Percentiles rank a stretch among this genome's conserved stretches.
These are phyloP conservation scores for Gila robusta DNA, from an alignment of 2,797 vertebrate species.

Conservation along the genomic window DNA sequence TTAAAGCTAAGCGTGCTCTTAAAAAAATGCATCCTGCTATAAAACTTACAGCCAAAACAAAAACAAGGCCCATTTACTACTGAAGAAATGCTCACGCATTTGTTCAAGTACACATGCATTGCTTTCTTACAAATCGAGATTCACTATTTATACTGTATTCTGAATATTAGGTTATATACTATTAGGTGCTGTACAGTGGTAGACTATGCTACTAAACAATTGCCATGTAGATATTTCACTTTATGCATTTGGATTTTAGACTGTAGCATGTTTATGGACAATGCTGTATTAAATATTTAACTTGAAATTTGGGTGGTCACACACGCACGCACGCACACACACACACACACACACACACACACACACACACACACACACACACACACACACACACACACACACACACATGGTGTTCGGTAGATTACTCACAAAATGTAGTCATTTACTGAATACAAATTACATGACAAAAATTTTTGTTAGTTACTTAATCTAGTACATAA, in stretches of 20 bases:
- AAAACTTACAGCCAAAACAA: not conserved
- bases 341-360: no score
- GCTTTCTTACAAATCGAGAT: not conserved
- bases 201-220: not conserved
- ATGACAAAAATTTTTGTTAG: not conserved
- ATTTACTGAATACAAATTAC: not conserved
- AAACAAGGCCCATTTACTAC: not conserved
- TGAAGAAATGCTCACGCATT: not conserved
- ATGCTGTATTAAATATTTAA: not conserved
- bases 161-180: not conserved
- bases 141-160: not conserved
- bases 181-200: not conserved
- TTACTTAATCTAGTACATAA: not conserved
- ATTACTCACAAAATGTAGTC: not conserved
- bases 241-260: not conserved
- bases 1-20: slow-evolving; percentile 16
- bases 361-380: no score
- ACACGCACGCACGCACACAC: accelerated
- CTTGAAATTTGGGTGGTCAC: not conserved
- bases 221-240: not conserved
- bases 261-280: not conserved
- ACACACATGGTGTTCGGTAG: not conserved
- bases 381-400: no score
- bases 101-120: not conserved
- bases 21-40: slow-evolving; percentile 35